These are phyloP conservation scores for Drosophila ohnishii DNA, from an alignment of 1,140 invertebrate species.

Conservation along the genomic window DNA sequence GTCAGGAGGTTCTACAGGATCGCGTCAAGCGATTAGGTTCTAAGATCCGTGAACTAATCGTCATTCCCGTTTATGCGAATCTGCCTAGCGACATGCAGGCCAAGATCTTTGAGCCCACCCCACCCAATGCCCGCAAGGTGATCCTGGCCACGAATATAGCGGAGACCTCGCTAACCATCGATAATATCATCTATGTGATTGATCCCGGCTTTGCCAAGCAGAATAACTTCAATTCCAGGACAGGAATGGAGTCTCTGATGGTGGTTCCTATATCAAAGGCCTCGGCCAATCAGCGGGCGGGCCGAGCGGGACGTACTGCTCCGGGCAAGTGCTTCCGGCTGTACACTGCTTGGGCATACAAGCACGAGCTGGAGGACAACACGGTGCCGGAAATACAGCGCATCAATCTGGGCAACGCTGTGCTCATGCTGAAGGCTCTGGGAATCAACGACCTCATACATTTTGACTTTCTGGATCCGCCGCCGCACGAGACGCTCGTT, in stretches of 20 bases:
- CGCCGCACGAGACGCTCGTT: conserved; percentile 97
- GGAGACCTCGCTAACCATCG: conserved; percentile 99
- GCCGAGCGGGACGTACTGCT: conserved; percentile 95
- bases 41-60: conserved; percentile 96
- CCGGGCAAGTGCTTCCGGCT: conserved; percentile 99
- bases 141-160: conserved; percentile 99
- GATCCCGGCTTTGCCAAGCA: conserved; percentile 99
- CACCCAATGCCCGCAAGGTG: conserved; percentile 96
- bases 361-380: conserved; percentile 98
- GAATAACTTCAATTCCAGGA: conserved; percentile 99
- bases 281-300: conserved; percentile 97
- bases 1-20: conserved; percentile 96
- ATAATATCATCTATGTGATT: conserved; percentile 99
- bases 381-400: conserved; percentile 99
- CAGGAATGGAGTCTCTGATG: conserved; percentile 99
- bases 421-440: conserved; percentile 97
- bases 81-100: conserved; percentile 99
- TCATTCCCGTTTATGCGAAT: conserved; percentile 99
- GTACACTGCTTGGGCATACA: conserved; percentile 98
- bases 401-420: conserved; percentile 98
- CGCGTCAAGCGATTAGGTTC: conserved; percentile 94
- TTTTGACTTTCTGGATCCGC: conserved; percentile 99
- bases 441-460: conserved; percentile 99
- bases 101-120: conserved; percentile 98
- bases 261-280: conserved; percentile 99